Evolutionary conservation across 2,797 vertebrate genomes (phyloP), one percentile per base, ranked within the genome.

Genomic region (Paguma larvata): DNA sequence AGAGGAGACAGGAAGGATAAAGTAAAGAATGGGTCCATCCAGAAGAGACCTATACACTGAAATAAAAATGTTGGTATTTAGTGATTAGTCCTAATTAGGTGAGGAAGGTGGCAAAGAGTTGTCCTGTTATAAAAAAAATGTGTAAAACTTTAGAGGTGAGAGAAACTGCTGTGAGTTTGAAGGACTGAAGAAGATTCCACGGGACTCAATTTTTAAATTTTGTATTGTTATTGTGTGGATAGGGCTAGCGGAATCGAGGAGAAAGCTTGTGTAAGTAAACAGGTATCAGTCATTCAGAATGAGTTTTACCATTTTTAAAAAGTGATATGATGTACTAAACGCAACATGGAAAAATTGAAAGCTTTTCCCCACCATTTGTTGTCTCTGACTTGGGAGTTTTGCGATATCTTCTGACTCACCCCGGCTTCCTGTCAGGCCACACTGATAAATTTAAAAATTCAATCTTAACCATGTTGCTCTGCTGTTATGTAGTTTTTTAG

Each of bases 311-410:
- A n/a, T 53, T 72, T 93, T 63, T 90, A 95, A 3, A 5, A 27
- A 91, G 75, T 93, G 67, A 77, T 51, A 68, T 59, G 83, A 93
- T 77, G 75, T 48, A 32, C 32, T 73, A 67, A 92, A 91, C 63
- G 25, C 44, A 62, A 68, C 30, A n/a, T 7, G 4, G 30, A n/a
- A 85, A 93, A 44, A 34, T 0, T 53, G 41, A 53, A 91, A 7
- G 34, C 41, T 82, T 90, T 63, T 86, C 89, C 80, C 13, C 5
- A 21, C 23, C 27, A 46, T 79, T 2, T 2, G 2, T 51, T 68
- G 30, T 73, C 68, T 96, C 18, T 70, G 63, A 68, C 23, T 89
- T 73, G 63, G 63, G 80, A 68, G 63, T 91, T 48, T 25, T 89
- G 48, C 18, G 63, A 38, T 97, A 51, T 44, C 86, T 88, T 85